Conservation (phyloP, 2,797 vertebrate species). For the Cyclopterus lumpus region DNA sequence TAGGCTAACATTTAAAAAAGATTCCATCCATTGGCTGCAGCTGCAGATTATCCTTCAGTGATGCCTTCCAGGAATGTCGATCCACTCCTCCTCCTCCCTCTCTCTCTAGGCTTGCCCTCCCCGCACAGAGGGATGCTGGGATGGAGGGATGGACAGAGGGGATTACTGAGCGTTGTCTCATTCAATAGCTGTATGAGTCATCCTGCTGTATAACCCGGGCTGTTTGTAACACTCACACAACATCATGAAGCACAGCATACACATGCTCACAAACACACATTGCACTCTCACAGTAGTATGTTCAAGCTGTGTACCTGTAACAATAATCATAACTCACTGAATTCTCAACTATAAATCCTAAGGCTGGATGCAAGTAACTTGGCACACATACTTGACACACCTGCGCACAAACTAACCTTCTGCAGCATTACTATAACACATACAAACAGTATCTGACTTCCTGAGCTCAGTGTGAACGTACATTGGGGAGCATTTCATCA, state of each 20-base stretch:
- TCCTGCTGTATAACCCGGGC: slow-evolving; percentile 76
- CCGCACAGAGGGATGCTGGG: slow-evolving; percentile 50
- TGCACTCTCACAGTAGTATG: slow-evolving; percentile 22
- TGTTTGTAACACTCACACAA: slow-evolving; percentile 73
- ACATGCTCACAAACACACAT: slow-evolving; percentile 29
- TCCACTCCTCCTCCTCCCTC: slow-evolving; percentile 32
- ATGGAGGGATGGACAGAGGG: slow-evolving; percentile 70
- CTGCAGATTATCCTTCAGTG: slow-evolving; percentile 53
- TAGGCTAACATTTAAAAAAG: neutral
- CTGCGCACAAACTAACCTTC: slow-evolving; percentile 5
- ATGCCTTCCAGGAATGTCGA: slow-evolving; percentile 63
- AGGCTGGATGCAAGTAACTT: slow-evolving; percentile 19
- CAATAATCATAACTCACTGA: slow-evolving; percentile 41
- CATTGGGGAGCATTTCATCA: neutral
- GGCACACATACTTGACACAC: slow-evolving; percentile 4
- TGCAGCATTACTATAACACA: slow-evolving; percentile 16
- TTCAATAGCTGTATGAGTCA: slow-evolving; percentile 82
- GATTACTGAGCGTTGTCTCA: slow-evolving; percentile 78
- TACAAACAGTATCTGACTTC: neutral
- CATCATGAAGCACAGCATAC: slow-evolving; percentile 25
- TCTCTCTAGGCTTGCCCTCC: slow-evolving; percentile 62
- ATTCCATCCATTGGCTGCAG: slow-evolving; percentile 27
- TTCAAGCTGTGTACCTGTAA: slow-evolving; percentile 35
- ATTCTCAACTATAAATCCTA: slow-evolving; percentile 22
- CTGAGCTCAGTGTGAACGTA: slow-evolving; percentile 3